A percentile compares a stretch with the other conserved stretches of the same genome.
phyloP scores from a whole-genome alignment of 2,888 invertebrate genomes.

The Ganaspis brasiliensis region DNA sequence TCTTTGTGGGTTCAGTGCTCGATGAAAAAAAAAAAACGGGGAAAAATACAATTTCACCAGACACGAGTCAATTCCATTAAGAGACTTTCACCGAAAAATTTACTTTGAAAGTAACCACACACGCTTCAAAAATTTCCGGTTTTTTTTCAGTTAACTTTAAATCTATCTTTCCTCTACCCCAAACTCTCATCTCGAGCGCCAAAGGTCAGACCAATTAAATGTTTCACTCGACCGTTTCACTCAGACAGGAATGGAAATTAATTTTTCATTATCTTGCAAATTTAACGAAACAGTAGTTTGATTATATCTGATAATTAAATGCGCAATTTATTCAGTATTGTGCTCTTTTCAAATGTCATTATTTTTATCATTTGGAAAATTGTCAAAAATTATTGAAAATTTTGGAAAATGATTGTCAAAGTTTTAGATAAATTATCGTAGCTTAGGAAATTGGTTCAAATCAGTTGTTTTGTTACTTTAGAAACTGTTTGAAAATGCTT shows the following conservation, averaged over 20 bases:
- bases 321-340: too few relatives aligned
- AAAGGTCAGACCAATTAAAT: not conserved
- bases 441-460: too few relatives aligned
- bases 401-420: too few relatives aligned
- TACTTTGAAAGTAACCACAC: slow-evolving; percentile 5
- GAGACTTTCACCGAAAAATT: slow-evolving; percentile 13
- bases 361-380: too few relatives aligned
- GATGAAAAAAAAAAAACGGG: not conserved
- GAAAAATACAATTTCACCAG: slow-evolving; percentile 20
- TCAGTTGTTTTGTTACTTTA: too few relatives aligned
- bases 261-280: not conserved
- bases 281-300: not conserved
- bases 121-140: slow-evolving; percentile 33
- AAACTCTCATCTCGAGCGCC: not conserved
- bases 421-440: too few relatives aligned
- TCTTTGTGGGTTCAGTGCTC: slow-evolving; percentile 27
- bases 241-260: not conserved
- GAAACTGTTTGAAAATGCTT: too few relatives aligned
- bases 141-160: slow-evolving; percentile 40
- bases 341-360: too few relatives aligned
- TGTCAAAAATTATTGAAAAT: too few relatives aligned
- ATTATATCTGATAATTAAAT: not conserved
- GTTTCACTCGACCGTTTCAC: not conserved
- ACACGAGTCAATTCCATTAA: slow-evolving; percentile 39
- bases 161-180: not conserved